Percentiles rank a stretch among this genome's conserved stretches.
phyloP scores from a whole-genome alignment of 2,797 vertebrate species.

The Sylvilagus floridanus region DNA sequence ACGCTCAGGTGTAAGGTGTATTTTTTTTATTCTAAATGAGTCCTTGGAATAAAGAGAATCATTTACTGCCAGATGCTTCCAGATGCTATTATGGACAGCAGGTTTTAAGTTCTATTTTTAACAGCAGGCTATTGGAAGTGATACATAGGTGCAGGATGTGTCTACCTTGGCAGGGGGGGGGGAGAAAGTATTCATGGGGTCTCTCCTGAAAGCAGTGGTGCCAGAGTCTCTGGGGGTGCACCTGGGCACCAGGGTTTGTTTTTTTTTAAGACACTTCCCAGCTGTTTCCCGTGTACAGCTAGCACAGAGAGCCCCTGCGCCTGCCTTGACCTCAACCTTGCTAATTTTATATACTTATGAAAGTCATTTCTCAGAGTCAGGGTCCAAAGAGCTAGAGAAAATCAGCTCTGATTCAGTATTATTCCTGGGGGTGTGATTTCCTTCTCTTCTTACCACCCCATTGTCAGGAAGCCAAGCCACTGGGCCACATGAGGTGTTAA shows the following conservation, averaged over 20 bases:
- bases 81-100: background rate
- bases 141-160: background rate
- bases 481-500: slow-evolving; percentile 34
- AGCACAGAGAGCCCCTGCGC: background rate
- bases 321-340: slow-evolving; percentile 54
- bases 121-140: background rate
- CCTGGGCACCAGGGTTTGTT: background rate
- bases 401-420: slow-evolving; percentile 51
- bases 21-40: background rate
- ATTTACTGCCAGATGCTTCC: slow-evolving; percentile 4
- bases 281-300: background rate
- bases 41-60: slow-evolving; percentile 18
- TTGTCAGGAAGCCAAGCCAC: slow-evolving; percentile 63
- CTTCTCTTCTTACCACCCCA: slow-evolving; percentile 60
- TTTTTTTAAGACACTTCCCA: background rate
- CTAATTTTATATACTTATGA: slow-evolving; percentile 46
- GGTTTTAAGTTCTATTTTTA: slow-evolving; percentile 27
- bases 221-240: background rate
- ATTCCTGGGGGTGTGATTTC: slow-evolving; percentile 48
- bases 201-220: background rate
- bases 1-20: background rate
- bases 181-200: background rate
- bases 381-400: slow-evolving; percentile 52
- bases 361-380: slow-evolving; percentile 19
- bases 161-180: background rate